Evolutionary conservation across 2,113 vertebrate genomes (phyloP), one percentile per base, ranked within the genome.

Genomic region (Chloropsis cyanopogon): DNA sequence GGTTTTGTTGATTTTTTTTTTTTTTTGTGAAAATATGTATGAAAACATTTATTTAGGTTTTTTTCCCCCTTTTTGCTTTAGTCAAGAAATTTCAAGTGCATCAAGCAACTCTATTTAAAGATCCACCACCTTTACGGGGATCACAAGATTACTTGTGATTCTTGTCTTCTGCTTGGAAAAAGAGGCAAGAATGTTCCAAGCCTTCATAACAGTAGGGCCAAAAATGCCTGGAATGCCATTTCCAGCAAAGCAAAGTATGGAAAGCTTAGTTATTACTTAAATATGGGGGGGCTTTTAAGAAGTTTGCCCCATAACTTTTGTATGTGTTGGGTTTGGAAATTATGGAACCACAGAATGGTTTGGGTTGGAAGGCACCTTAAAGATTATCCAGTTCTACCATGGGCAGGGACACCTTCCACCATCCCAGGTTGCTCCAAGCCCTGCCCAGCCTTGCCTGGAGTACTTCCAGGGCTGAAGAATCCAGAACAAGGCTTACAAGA

Each of bases 21-120:
- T 52, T 53, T 80, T 53, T 50, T 1, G 64, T 69, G 75, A n/a
- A 91, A 93, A 72, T 52, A 68, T 49, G 8, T 70, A 71, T 41
- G 8, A 44, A 89, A 90, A 82, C 13, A 15, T 35, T 31, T 79
- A 11, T 5, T 41, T 86, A 56, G 16, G 0, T 16, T 53, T 15
- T 26, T 28, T 16, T 2, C 1, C 12, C 39, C 39, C 9, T 53
- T 91, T 78, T 75, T 63, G 13, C 46, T 90, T 65, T 15, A 92
- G 53, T 70, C 25, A 88, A 90, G 41, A 82, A 56, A 73, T 86
- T 94, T 76, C 25, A 46, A 94, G 44, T 72, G 22, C 59, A 92
- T 82, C 11, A 50, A 69, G 11, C 12, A 86, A 52, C 54, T 70
- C 90, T 95, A 89, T 96, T 95, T 96, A 93, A 85, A 93, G 82